Evolutionary conservation across 2,797 vertebrate genomes (phyloP), one percentile per base, ranked within the genome.

Genomic region (Notolabrus celidotus): DNA sequence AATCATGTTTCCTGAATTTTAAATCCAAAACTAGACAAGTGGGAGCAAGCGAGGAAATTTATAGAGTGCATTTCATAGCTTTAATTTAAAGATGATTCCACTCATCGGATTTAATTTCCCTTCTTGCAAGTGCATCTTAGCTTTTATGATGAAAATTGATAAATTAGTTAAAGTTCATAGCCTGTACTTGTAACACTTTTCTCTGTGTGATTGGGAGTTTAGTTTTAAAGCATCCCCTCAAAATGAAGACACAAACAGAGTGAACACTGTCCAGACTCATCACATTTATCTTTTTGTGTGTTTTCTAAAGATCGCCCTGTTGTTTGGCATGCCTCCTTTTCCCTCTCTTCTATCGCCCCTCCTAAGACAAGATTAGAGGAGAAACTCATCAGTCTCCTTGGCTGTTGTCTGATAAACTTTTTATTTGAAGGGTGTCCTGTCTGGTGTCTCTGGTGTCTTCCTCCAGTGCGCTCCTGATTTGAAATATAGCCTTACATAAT

Each of bases 401-500:
- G 83, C 81, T 85, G 88, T 87, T 86, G 86, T 92, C 92, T 88
- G 88, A 92, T 93, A 87, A 91, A 86, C 91, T 94, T 92, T 91
- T 91, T 84, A 84, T 92, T 91, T 93, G 88, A 85, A 92, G 91
- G 92, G 90, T 91, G 89, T 86, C 89, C 92, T 93, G 92, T 94
- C 90, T 93, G 68, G 78, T 83, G 92, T 89, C 89, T 92, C 88
- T 80, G 59, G 89, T 92, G 86, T 90, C 93, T 95, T 93, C 92
- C 93, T 94, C 90, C 82, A 89, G 78, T 85, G 88, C 92, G 88
- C 88, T 87, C 89, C 83, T 93, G 93, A 92, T 92, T 82, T 94
- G 93, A 95, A 94, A 93, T 94, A 94, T 90, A 92, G 93, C 92
- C 94, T 95, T 94, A 93, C 89, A 90, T 93, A 94, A 93, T 87